Percentiles rank a stretch among this genome's conserved stretches.
These are phyloP conservation scores for Amblyopsis rosae DNA, from an alignment of 2,113 vertebrate species.

Conservation along the genomic window DNA sequence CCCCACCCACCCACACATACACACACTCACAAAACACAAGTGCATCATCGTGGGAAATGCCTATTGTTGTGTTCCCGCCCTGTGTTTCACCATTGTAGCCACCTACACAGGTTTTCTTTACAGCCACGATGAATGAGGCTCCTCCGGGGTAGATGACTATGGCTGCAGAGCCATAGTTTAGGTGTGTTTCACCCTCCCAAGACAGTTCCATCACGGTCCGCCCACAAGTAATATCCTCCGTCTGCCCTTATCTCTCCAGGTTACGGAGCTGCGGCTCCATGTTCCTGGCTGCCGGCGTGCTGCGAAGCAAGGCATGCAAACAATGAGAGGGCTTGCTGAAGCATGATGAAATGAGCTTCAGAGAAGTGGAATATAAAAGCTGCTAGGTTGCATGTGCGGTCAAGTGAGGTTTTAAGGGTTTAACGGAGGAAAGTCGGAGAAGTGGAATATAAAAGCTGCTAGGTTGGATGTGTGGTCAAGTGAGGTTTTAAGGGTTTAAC, in stretches of 20 bases:
- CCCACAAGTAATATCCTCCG: slow-evolving; percentile 61
- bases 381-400: too few species aligned
- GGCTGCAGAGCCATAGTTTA: slow-evolving; percentile 55
- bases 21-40: neutral
- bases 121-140: slow-evolving; percentile 14
- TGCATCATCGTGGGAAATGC: neutral
- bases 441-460: too few species aligned
- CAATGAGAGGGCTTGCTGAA: slow-evolving; percentile 32
- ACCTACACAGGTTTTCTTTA: slow-evolving; percentile 11
- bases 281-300: slow-evolving; percentile 31
- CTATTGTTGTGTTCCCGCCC: neutral
- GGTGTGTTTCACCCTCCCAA: slow-evolving; percentile 63
- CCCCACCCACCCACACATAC: neutral
- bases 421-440: neutral
- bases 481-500: too few species aligned
- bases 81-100: slow-evolving; percentile 36
- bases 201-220: slow-evolving; percentile 64
- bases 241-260: slow-evolving; percentile 61
- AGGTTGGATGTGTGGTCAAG: too few species aligned
- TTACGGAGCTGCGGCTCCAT: slow-evolving; percentile 45
- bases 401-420: too few species aligned
- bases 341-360: slow-evolving; percentile 43
- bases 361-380: too few species aligned
- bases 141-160: slow-evolving; percentile 50
- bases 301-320: slow-evolving; percentile 17